Conservation (phyloP, 2,113 vertebrate genomes). For the Pituophis catenifer region DNA sequence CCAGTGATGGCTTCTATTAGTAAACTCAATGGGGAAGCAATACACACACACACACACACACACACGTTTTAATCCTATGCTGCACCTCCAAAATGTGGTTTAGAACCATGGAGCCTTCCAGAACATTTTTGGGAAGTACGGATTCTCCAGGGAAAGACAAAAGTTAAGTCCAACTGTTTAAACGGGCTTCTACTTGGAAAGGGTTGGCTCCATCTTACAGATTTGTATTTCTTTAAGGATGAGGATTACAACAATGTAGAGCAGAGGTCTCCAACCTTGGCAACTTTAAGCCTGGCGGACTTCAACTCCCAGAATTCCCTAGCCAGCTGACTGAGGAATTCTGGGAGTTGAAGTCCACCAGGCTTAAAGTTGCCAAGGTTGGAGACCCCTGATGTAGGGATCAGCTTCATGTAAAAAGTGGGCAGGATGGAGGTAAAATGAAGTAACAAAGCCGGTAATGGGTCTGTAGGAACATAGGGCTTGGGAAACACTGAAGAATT, state of each 20-base stretch:
- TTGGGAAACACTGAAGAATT: neutral
- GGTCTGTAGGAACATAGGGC: neutral
- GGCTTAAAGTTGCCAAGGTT: too few species aligned
- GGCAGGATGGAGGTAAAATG: neutral
- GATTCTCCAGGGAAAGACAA: neutral
- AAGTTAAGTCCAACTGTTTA: neutral
- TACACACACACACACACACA: neutral
- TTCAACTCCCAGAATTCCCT: too few species aligned
- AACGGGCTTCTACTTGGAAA: neutral
- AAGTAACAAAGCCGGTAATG: neutral
- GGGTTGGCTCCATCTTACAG: neutral
- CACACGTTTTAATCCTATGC: neutral
- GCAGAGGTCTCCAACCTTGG: too few species aligned
- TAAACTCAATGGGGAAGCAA: neutral
- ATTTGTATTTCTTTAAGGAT: neutral
- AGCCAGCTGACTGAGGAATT: too few species aligned
- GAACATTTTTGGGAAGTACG: neutral
- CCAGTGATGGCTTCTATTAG: neutral
- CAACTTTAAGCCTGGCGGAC: too few species aligned
- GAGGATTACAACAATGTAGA: neutral
- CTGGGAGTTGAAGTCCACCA: too few species aligned
- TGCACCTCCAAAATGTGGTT: neutral
- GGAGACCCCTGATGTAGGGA: too few species aligned
- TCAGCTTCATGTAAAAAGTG: neutral
- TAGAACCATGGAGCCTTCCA: neutral